These are phyloP conservation scores for Pygoscelis adeliae DNA, from an alignment of 2,113 vertebrate species.

Conservation along the genomic window DNA sequence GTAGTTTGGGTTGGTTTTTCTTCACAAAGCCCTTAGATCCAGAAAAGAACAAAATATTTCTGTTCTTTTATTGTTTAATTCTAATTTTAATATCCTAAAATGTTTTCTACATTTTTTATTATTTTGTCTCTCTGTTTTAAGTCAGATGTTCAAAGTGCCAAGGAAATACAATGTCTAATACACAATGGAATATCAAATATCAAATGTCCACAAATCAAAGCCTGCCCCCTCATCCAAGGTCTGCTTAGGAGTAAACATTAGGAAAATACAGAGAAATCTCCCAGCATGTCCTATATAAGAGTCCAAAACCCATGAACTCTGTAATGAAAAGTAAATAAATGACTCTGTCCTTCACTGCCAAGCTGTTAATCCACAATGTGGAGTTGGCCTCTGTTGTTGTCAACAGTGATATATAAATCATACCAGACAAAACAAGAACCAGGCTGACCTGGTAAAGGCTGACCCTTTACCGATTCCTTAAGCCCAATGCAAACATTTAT, in stretches of 20 bases:
- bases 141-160: neutral
- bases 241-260: neutral
- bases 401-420: constrained; percentile 16
- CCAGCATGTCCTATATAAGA: neutral
- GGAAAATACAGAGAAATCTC: constrained; percentile 16
- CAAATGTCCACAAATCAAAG: constrained; percentile 29
- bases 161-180: neutral
- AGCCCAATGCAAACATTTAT: neutral
- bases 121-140: neutral
- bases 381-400: constrained; percentile 5
- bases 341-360: constrained; percentile 32
- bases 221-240: neutral
- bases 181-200: constrained; percentile 12
- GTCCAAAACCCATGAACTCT: neutral
- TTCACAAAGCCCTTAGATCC: neutral
- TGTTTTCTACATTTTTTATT: neutral
- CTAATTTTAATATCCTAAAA: neutral
- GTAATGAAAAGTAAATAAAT: constrained; percentile 52
- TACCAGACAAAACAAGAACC: neutral
- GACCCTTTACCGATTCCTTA: neutral
- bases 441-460: neutral
- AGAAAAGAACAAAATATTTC: neutral
- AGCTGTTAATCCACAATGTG: constrained; percentile 12
- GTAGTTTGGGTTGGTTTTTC: neutral
- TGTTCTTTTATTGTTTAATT: neutral